Base-by-base conservation (phyloP, 2,113 vertebrate genomes). In the Budorcas taxicolor region DNA sequence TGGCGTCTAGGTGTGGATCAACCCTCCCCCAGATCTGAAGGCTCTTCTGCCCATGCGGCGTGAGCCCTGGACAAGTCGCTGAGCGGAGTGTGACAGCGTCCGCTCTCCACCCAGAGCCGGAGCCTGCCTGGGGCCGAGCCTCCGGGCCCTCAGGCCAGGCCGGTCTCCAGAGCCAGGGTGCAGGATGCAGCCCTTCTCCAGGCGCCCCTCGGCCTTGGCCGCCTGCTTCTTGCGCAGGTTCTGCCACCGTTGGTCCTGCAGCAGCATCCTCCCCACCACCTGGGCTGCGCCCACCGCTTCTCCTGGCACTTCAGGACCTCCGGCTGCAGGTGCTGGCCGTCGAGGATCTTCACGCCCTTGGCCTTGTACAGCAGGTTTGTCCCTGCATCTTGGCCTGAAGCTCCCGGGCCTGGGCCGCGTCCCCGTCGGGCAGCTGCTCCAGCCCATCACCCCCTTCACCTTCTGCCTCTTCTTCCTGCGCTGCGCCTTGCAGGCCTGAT, bases 311-410 rank as follows among this genome's bases (percentile, higher is more conserved):
- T 99, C 97, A 99, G 97, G 3, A 99, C 99, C 3, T 98, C 97
- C 3, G 98, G 99, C 97, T 99, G 99, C 71, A 99, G 99, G n/a
- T 95, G 98, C 97, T 99, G 99, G 0, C 99, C 74, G 1, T 99
- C 99, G 0, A 99, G 99, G 90, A 99, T 99, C 97, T 99, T 99
- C 95, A 99, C 95, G 0, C 99, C 99, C 95, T 99, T 99, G 0
- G 99, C 99, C 96, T 99, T 99, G 58, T 99, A 99, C 11, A 99
- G 99, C 83, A 98, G 94, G 23, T 99, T 99, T 58, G 99, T 99
- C 99, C 99, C 64, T 98, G 99, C 82, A 99, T 99, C 98, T 99
- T 99, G 62, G 98, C 95, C 98, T 99, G 99, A 55, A 99, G 91
- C 86, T 99, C 99, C 2, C n/a, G 92, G 29, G 99, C 99, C 96